Conservation (phyloP, 2,888 invertebrate species). For the Metallyticus violacea region DNA sequence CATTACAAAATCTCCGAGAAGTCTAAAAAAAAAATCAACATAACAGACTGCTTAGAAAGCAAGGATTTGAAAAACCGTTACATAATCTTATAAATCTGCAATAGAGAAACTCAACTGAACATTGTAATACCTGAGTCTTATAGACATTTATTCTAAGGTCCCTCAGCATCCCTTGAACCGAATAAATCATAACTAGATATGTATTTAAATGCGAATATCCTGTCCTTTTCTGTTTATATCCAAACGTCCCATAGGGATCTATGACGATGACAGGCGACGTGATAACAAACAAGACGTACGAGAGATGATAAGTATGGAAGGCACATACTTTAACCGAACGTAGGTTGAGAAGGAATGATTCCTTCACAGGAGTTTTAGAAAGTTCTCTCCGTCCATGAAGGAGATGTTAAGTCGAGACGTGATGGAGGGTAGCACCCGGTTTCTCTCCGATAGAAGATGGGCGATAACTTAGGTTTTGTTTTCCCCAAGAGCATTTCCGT, state of each 20-base stretch:
- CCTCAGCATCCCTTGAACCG: no score
- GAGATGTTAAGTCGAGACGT: neutral
- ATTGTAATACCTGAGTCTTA: no score
- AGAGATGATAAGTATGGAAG: neutral
- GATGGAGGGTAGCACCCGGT: neutral
- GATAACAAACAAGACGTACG: neutral
- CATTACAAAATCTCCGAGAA: no score
- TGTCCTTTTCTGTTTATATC: neutral
- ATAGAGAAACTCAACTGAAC: no score
- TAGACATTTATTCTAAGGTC: no score
- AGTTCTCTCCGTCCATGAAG: neutral
- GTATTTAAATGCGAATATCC: no score
- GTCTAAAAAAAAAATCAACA: no score
- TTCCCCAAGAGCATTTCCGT: neutral
- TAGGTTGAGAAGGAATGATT: neutral
- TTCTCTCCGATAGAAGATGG: neutral
- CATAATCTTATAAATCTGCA: no score
- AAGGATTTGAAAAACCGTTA: no score
- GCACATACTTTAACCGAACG: neutral
- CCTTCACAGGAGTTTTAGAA: neutral
- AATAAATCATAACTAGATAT: no score
- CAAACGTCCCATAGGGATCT: neutral
- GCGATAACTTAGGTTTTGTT: neutral
- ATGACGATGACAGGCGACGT: neutral
- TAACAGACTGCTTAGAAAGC: no score